Conservation (phyloP, 2,113 vertebrate species). For the Silurus glanis region DNA sequence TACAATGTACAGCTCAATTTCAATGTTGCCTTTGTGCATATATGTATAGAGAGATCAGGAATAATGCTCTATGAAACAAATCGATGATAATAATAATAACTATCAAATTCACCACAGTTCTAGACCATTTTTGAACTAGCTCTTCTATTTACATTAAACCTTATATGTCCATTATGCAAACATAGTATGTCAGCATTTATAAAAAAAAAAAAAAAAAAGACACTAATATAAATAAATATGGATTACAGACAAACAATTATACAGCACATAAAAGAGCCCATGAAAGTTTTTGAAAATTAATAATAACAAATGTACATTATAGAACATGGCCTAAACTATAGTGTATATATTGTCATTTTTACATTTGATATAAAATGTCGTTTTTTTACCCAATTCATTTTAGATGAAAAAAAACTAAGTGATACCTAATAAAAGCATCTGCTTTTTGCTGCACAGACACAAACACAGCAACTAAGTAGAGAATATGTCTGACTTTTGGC, state of each 20-base stretch:
- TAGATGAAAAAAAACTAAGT: background rate
- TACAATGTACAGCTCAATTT: background rate
- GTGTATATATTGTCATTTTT: background rate
- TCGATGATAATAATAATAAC: background rate
- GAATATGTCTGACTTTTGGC: background rate
- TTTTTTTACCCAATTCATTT: background rate
- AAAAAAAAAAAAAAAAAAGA: background rate
- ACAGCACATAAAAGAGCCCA: background rate
- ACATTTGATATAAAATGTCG: background rate
- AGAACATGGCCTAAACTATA: background rate
- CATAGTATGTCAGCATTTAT: background rate
- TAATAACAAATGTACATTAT: background rate
- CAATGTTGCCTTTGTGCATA: background rate
- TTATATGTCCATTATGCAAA: background rate
- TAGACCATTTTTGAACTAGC: background rate
- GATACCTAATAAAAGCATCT: too few species aligned
- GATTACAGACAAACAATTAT: background rate
- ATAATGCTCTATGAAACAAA: background rate
- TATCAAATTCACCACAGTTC: background rate
- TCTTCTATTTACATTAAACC: background rate
- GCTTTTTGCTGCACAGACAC: background rate
- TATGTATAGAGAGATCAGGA: too few species aligned
- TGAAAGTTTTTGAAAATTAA: background rate
- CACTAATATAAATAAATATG: background rate
- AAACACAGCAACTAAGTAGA: background rate